Evolutionary conservation across 2,113 vertebrate genomes (phyloP).

Genomic region (Protomyctophum bolini): DNA sequence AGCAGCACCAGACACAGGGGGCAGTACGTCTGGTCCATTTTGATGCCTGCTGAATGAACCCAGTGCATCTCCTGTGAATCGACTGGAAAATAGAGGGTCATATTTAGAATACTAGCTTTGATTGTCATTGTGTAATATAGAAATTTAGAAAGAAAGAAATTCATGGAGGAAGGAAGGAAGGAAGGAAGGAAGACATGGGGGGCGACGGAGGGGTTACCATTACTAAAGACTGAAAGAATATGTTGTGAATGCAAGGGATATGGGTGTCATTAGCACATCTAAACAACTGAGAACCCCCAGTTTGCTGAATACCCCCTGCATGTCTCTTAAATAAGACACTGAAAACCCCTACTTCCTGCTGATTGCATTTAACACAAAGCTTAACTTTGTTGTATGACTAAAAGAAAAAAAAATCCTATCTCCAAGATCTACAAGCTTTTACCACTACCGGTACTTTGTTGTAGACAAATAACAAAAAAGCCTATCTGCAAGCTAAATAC

Average conservation of each 20-base stretch:
- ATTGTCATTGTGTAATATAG: too few relatives aligned
- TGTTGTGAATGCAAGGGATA: conserved; percentile 20
- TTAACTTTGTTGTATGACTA: neutral
- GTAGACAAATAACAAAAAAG: neutral
- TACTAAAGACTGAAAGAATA: neutral
- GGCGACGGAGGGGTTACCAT: neutral
- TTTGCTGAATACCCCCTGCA: conserved; percentile 11
- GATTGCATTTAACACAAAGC: conserved; percentile 20
- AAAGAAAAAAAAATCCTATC: too few relatives aligned
- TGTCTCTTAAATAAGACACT: too few relatives aligned
- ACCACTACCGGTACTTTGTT: neutral
- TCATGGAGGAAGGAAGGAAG: neutral
- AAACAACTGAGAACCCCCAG: conserved; percentile 10
- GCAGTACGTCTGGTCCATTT: neutral
- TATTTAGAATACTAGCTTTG: neutral
- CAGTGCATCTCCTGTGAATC: conserved; percentile 58
- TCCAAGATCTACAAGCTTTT: neutral
- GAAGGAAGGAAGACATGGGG: neutral
- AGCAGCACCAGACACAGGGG: conserved; percentile 34
- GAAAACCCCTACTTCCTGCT: conserved; percentile 15
- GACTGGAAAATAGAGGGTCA: conserved; percentile 30
- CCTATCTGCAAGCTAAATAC: neutral
- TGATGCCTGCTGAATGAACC: conserved; percentile 39
- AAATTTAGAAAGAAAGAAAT: too few relatives aligned
- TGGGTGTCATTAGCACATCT: conserved; percentile 33